Base-by-base conservation (phyloP, 2,113 vertebrate species). In the Podilymbus podiceps region DNA sequence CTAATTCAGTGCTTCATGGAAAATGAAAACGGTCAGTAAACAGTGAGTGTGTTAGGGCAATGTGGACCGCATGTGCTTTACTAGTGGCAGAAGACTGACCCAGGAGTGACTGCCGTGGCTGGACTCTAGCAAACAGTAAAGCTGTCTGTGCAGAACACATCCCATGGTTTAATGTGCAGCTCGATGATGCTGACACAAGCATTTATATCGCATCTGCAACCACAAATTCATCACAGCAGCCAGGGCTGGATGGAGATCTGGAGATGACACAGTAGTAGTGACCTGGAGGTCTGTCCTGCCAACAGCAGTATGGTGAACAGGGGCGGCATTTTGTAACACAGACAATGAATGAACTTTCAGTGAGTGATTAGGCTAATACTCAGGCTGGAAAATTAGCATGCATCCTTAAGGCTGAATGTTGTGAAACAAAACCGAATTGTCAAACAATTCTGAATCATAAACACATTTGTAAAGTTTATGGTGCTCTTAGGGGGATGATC, bases 41-140 rank as follows among this genome's bases (percentile, higher is more conserved):
- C 25, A 20, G 14, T 44, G 68, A 50, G 21, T 33, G 44, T 22
- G 13, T 35, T 22, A 59, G 18, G 38, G 38, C 53, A 59, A 22
- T 7, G 19, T 0, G 12, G 18, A 18, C 22, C 1, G 0, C 8
- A 4, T 42, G 42, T 58, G 23, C 40, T 58, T 74, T 35, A 22
- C 44, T 50, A 27, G 50, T 35, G 40, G n/a, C 49, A 31, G 56
- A 13, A 90, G 24, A 15, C 4, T 35, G 35, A 38, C 53, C 22
- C 60, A 81, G 52, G 31, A 44, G 11, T 31, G 42, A 27, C 12
- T 83, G 55, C 40, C 53, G 28, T 30, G 55, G 40, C 31, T 85
- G 73, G 24, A 47, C 15, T 33, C 47, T 5, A 30, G 16, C 11
- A 69, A 76, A 55, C 1, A 1, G 63, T 62, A 62, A 28, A 83